Percentiles rank a stretch among this genome's conserved stretches.
Evolutionary conservation across 2,113 vertebrate species (phyloP).

Genomic region (Tragelaphus scriptus): DNA sequence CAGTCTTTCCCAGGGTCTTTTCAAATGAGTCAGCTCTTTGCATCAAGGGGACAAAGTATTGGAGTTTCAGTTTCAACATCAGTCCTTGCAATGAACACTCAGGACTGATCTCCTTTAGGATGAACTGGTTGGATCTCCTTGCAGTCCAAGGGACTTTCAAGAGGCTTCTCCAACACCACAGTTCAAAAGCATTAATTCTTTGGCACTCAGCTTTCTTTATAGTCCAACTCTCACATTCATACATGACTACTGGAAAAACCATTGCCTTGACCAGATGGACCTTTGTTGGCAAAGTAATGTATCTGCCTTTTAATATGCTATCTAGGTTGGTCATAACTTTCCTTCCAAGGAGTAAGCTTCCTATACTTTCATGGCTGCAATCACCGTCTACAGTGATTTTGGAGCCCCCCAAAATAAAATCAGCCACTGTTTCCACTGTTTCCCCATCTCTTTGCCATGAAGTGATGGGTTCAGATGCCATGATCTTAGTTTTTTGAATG

Average conservation of each 20-base stretch:
- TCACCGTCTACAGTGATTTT: neutral
- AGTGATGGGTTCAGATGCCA: neutral
- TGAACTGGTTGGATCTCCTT: neutral
- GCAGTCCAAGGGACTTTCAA: neutral
- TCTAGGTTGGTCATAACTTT: neutral
- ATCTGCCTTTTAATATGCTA: neutral
- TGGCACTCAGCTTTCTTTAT: neutral
- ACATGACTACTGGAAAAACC: neutral
- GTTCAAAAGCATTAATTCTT: neutral
- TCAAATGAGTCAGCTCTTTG: neutral
- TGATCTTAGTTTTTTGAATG: neutral
- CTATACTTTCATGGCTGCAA: neutral
- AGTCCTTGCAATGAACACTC: neutral
- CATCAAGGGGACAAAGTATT: neutral
- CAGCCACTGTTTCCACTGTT: neutral
- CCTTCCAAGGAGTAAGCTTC: neutral
- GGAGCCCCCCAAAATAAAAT: neutral
- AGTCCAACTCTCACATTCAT: neutral
- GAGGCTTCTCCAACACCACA: neutral
- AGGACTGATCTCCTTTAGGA: neutral
- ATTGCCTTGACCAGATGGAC: neutral
- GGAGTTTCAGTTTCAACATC: neutral
- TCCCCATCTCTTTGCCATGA: neutral
- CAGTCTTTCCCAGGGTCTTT: neutral
- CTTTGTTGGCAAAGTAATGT: neutral